Conservation (phyloP, 2,113 vertebrate species). For the Crotalus viridis region DNA sequence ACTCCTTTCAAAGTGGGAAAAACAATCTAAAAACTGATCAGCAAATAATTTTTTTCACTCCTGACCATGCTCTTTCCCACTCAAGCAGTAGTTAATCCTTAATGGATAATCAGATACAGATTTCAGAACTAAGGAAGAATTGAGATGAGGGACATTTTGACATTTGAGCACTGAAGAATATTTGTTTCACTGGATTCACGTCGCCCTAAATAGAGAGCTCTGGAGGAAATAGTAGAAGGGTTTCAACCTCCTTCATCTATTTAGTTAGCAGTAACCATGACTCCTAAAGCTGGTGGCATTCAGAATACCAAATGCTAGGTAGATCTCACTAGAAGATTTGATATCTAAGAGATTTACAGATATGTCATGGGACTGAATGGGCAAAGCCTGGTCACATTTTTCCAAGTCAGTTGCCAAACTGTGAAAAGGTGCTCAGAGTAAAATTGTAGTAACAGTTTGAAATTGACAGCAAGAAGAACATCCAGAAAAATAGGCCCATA, state of each 20-base stretch:
- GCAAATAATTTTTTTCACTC: background rate
- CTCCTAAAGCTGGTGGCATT: background rate
- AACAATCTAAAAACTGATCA: background rate
- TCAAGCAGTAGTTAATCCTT: background rate
- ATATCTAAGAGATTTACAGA: background rate
- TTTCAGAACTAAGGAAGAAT: background rate
- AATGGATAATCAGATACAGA: background rate
- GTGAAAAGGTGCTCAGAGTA: background rate
- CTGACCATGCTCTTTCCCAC: background rate
- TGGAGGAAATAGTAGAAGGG: background rate
- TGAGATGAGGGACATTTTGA: background rate
- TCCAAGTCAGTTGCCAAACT: background rate
- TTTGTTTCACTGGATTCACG: background rate
- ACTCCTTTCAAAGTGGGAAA: background rate
- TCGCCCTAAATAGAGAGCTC: background rate
- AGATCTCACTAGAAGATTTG: background rate
- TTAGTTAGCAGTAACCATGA: background rate
- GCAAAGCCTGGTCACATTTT: background rate
- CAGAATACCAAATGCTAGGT: background rate
- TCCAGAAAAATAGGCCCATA: too few relatives aligned
- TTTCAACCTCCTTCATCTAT: background rate
- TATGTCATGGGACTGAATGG: background rate
- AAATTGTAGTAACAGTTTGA: background rate
- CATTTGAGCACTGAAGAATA: background rate
- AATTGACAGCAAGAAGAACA: background rate